A percentile compares a stretch with the other conserved stretches of the same genome.
phyloP scores from a whole-genome alignment of 2,797 vertebrate genomes.

The Hyperoplus lanceolatus region DNA sequence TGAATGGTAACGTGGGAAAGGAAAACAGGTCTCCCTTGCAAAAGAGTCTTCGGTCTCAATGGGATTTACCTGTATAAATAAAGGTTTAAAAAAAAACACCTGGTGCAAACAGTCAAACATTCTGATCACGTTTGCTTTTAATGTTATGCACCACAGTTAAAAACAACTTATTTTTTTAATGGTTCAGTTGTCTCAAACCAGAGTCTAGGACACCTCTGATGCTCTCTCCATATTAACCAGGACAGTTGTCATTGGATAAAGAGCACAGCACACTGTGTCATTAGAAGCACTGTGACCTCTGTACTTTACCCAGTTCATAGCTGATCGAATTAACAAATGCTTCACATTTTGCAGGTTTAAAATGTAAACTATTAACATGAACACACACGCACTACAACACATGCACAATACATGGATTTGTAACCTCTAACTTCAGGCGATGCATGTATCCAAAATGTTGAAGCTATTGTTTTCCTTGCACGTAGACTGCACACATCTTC shows the following conservation, averaged over 20 bases:
- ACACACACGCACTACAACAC: background rate
- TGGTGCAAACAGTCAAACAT: too few relatives aligned
- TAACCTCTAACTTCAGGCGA: background rate
- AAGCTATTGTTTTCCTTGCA: background rate
- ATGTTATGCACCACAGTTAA: slow-evolving; percentile 1
- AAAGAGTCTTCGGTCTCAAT: too few relatives aligned
- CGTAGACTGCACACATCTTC: background rate
- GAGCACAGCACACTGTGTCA: background rate
- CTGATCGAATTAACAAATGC: background rate
- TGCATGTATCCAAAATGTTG: background rate
- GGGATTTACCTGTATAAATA: too few relatives aligned
- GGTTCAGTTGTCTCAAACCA: background rate
- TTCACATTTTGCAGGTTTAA: background rate
- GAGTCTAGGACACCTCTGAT: background rate
- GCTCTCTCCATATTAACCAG: background rate
- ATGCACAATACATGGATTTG: background rate
- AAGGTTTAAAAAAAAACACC: too few relatives aligned
- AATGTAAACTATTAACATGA: background rate
- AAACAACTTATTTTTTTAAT: background rate
- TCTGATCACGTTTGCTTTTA: too few relatives aligned
- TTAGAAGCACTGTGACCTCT: background rate
- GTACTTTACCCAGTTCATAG: slow-evolving; percentile 3
- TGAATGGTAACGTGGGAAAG: too few relatives aligned
- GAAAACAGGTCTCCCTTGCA: too few relatives aligned
- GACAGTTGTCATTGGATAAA: background rate